phyloP scores from a whole-genome alignment of 2,888 invertebrate species.

The Hydriomena furcata region DNA sequence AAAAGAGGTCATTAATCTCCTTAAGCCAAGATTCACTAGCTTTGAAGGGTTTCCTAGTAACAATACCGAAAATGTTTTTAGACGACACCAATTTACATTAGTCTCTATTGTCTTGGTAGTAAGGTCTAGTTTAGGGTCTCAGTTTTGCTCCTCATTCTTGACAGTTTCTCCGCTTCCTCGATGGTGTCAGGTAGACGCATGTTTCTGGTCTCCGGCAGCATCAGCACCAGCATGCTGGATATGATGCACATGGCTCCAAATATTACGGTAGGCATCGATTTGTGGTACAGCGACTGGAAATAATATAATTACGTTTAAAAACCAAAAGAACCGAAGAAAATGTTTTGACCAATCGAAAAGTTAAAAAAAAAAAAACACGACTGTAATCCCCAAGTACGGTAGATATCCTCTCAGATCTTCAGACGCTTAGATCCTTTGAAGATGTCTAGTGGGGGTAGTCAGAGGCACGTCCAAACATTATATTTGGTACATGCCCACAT shows the following conservation, averaged over 20 bases:
- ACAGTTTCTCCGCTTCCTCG: conserved; percentile 85
- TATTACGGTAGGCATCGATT: conserved; percentile 84
- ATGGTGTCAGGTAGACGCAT: conserved; percentile 87
- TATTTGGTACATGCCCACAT: no score
- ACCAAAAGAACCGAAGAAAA: not conserved
- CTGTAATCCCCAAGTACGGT: no score
- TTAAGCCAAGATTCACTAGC: no score
- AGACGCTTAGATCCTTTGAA: no score
- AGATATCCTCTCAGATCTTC: no score
- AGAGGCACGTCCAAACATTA: no score
- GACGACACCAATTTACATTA: not conserved
- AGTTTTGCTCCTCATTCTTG: conserved; percentile 56
- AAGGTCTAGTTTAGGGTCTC: conserved; percentile 27
- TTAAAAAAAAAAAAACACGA: no score
- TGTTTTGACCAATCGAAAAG: not conserved
- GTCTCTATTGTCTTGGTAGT: not conserved
- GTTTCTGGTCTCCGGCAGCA: conserved; percentile 88
- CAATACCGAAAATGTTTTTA: not conserved
- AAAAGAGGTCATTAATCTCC: no score
- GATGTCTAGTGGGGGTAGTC: no score
- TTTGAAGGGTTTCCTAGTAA: no score
- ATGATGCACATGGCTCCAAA: conserved; percentile 85
- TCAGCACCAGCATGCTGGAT: conserved; percentile 84
- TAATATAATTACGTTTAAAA: not conserved
- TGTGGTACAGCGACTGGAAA: conserved; percentile 68